Conservation (phyloP, 1,140 invertebrate species). For the Anastrepha obliqua region DNA sequence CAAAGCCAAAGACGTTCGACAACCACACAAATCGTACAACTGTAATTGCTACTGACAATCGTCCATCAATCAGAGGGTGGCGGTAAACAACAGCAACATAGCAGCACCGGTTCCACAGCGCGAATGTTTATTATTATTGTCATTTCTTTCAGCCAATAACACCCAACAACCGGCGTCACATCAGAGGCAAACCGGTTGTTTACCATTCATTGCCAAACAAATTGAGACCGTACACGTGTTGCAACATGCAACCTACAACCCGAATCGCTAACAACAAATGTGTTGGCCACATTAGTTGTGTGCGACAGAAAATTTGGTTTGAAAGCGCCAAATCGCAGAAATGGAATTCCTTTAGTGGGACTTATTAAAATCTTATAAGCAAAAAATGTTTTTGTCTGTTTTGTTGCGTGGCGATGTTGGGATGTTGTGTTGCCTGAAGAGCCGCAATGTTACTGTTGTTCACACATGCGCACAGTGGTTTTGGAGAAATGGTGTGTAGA, state of each 20-base stretch:
- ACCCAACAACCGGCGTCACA: constrained; percentile 1
- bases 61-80: constrained; percentile 50
- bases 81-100: not conserved
- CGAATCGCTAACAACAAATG: not conserved
- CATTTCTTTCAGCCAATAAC: not conserved
- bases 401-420: too few relatives aligned
- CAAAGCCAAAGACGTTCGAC: not conserved
- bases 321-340: not conserved
- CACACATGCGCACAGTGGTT: constrained; percentile 2
- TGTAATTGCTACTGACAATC: not conserved
- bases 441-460: not conserved
- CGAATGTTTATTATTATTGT: not conserved
- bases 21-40: not conserved
- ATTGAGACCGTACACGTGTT: constrained; percentile 19
- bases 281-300: not conserved
- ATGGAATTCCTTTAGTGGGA: not conserved
- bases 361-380: too few relatives aligned
- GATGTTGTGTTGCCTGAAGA: too few relatives aligned
- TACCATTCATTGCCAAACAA: constrained; percentile 50
- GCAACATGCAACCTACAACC: constrained; percentile 19
- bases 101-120: constrained; percentile 10
- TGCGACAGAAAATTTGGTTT: not conserved
- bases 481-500: not conserved
- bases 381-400: too few relatives aligned
- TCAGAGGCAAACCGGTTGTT: constrained; percentile 35